Base-by-base conservation (phyloP, 2,888 invertebrate species). In the Caenorhabditis japonica region DNA sequence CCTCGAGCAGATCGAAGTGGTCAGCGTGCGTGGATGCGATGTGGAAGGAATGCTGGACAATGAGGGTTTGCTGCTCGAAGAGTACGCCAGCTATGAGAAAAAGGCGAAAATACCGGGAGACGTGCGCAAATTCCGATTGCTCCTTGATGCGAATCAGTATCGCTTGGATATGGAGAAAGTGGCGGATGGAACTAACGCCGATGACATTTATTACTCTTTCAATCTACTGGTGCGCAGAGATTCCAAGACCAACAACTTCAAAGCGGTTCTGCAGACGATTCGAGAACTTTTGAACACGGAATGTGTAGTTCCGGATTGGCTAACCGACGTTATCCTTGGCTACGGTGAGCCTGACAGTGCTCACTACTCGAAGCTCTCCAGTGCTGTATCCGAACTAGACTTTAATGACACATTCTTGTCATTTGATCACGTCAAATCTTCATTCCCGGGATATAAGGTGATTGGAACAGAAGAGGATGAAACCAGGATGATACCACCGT, bases 181-280 rank as follows among this genome's bases (percentile, higher is more conserved):
- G 8, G 66, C 60, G 15, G 78, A 76, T 10, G 30, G 5, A 36
- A 75, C 72, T n/a, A 52, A 71, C 8, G 47, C 27, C 13, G 79
- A 76, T 75, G 94, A 94, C 88, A 92, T 94, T 0, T 94, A 94
- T 88, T 93, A 93, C 86, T 92, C 93, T 12, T 99, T 99, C 89
- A 99, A 97, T 88, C 93, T 99, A 55, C 92, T 99, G 66, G 93
- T 99, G 92, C 91, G 99, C 36, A 91, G 99, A n/a, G 97, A 97
- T 88, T 97, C 99, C 0, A 99, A 99, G 87, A 97, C 99, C 89
- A 99, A 99, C 88, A 99, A 99, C 89, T 99, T 99, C 89, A 99
- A 99, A 33, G 99, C 99, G 0, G 99, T 99, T 0, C 89, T 99
- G 83, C 97, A 97, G 89, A 99, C 99, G 0, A 99, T 99, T 71